Evolutionary conservation across 2,888 invertebrate genomes (phyloP).

Genomic region (Epinotia nisella): DNA sequence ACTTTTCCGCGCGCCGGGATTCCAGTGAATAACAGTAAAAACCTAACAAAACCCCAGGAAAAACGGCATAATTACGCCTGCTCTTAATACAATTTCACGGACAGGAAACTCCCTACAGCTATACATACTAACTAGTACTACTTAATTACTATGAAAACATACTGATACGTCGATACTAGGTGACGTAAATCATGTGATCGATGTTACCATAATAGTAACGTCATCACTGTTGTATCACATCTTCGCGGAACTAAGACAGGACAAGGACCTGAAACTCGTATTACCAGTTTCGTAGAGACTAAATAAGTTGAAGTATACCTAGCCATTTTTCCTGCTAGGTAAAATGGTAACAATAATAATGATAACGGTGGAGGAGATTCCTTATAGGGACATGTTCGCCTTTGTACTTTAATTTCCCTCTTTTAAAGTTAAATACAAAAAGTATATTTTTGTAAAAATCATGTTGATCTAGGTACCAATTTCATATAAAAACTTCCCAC

Average conservation of each 20-base stretch:
- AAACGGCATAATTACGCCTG: not conserved
- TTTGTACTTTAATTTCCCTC: no score
- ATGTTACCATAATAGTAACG: not conserved
- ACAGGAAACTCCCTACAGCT: not conserved
- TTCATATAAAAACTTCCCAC: no score
- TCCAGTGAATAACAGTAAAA: slow-evolving; percentile 3
- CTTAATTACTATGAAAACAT: no score
- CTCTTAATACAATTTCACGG: not conserved
- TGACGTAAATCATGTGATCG: not conserved
- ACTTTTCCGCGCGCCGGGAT: slow-evolving; percentile 1
- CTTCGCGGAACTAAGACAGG: not conserved
- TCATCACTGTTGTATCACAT: not conserved
- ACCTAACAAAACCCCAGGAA: slow-evolving; percentile 3
- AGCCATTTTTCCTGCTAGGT: not conserved
- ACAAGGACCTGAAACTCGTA: not conserved
- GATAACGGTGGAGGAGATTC: no score
- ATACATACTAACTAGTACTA: not conserved
- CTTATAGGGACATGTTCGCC: no score
- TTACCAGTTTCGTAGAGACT: not conserved
- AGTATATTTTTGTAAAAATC: no score
- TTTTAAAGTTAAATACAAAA: no score
- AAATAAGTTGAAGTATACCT: not conserved
- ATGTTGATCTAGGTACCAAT: no score
- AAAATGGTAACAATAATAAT: not conserved
- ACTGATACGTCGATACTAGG: not conserved